Base-by-base conservation (phyloP, 2,797 vertebrate genomes). In the Onychomys leucogaster region DNA sequence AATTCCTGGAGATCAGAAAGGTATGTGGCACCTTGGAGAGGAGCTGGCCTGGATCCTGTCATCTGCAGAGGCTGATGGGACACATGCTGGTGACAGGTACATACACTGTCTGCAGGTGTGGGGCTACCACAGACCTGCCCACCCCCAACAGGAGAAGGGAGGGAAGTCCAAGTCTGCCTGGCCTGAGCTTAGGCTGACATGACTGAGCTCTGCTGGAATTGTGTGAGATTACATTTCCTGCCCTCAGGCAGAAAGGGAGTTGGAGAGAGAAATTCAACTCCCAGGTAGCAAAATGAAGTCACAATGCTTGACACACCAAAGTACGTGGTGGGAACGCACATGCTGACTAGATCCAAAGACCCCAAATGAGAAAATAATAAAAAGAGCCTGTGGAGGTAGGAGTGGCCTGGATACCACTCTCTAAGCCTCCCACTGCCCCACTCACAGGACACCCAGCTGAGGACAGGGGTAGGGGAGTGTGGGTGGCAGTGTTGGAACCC, bases 221-320 rank as follows among this genome's bases (percentile, higher is more conserved):
- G 90, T 27, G 91, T 90, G 90, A 86, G 95, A 97, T 92, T 82
- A 90, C 91, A 93, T 96, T 94, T 85, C 84, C 94, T 94, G 95
- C 96, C 96, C 93, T 94, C 27, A 0, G 82, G 96, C 91, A 37
- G 89, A 88, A 90, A 93, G 84, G 41, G 92, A 96, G 69, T 75
- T 49, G 8, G 84, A 95, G 94, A 95, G 84, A 5, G 67, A 92
- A 92, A 96, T 93, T 78, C 77, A 0, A 37, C 67, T 90, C 93
- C 12, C 19, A 4, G 55, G 87, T 41, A 86, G 96, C 63, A 95
- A 97, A 91, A 85, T 69, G 29, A 89, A 97, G 93, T 94, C 73
- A 73, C 49, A 2, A 14, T 13, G 46, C 65, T 27, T 32, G 92
- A 61, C 83, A 52, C 46, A 21, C 16, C 61, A 11, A 25, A 49